Base-by-base conservation (phyloP, 2,888 invertebrate species). In the Drosophila mulleri region DNA sequence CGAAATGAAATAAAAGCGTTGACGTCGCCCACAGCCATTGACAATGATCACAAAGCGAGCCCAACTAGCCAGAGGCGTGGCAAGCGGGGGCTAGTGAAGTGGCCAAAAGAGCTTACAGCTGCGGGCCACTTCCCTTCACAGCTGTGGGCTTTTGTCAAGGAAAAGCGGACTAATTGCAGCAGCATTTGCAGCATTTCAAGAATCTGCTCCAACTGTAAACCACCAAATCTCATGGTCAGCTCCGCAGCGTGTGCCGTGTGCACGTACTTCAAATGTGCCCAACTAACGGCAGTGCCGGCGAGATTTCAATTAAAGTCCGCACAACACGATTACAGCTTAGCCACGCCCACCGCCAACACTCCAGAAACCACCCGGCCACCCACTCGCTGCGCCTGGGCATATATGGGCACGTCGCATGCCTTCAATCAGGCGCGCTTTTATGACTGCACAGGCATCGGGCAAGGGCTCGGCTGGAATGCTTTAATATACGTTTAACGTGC, bases 261-360 rank as follows among this genome's bases (percentile, higher is more conserved):
- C 88, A 84, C 84, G 88, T 87, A 81, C 88, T 88, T 62, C 50
- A 78, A 86, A 81, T 88, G 56, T 11, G 32, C 78, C 52, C 65
- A 81, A 65, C 64, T 62, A 68, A 69, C 63, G 72, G 60, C 67
- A 72, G 73, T 64, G 53, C 72, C 63, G 78, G 73, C 72, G 76
- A 81, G 84, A 88, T 85, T 85, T 85, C 84, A 85, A 85, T 85
- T 85, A 86, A 88, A 76, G 75, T 69, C 66, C 60, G 50, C 57
- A 64, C 35, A 72, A 67, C 69, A 71, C 71, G 62, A 68, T 78
- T 75, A 66, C 61, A 61, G 57, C 50, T 42, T 60, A 52, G 20
- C 56, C 70, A 41, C 52, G 41, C 57, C 54, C 47, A 8, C 16
- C 3, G 16, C 47, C 9, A 16, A 23, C 23, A 45, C 45, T 4